Base-by-base conservation (phyloP, 2,888 invertebrate genomes). In the Diplolepis rosae region DNA sequence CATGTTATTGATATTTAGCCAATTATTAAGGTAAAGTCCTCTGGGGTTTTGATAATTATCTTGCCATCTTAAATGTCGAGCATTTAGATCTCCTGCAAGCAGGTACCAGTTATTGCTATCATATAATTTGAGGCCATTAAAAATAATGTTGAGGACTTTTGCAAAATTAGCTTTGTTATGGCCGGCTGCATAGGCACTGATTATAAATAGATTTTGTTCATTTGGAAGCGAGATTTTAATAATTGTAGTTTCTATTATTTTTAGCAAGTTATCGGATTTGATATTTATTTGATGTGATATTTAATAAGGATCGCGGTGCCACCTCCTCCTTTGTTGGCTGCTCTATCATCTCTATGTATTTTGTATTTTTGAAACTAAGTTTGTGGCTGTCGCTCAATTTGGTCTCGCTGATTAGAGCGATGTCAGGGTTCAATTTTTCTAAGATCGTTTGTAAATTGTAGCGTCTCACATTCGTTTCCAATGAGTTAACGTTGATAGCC, bases 381-480 rank as follows among this genome's bases (percentile, higher is more conserved):
- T 39, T 56, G 22, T 76, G 72, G 13, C 45, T 68, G 9, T 24
- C 15, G 24, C 70, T 74, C 11, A 76, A 13, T 67, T 76, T 74
- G 1, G 76, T 76, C 56, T 76, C 76, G n/a, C 32, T 65, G 11
- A 76, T 9, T 9, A 74, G 13, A 4, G 67, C 48, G 18, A 74
- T 51, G 13, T 76, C 73, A n/a, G 71, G 69, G 4, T 69, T 50
- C 3, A 69, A 24, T n/a, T 30, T 6, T 24, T 32, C 48, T 4
- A 9, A 13, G 30, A 66, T 18, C 1, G 28, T 11, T 18, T 32
- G 2, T 11, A 56, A 22, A 13, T 39, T 42, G 9, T 39, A 42
- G 4, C 68, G 9, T 28, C 39, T 68, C 13, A 4, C 30, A 13
- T 66, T 65, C 13, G 69, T 18, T 0, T 68, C 27, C 2, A 72